phyloP scores from a whole-genome alignment of 2,888 invertebrate species.

The Tuta absoluta region DNA sequence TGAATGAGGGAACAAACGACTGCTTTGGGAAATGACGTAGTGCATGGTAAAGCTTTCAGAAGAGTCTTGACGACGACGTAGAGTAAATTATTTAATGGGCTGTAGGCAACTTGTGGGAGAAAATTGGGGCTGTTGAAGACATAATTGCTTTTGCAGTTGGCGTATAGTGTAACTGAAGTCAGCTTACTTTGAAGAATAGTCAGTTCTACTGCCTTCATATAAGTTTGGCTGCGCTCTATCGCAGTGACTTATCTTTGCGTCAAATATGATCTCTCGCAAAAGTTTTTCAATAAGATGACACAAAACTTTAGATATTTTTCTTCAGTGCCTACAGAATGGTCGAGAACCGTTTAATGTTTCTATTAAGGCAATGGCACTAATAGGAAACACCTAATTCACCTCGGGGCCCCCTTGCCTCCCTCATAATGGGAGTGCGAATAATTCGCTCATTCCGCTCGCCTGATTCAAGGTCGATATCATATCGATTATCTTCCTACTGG shows the following conservation, averaged over 20 bases:
- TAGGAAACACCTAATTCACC: slow-evolving; percentile 21
- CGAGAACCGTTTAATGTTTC: slow-evolving; percentile 3
- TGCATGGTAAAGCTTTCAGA: slow-evolving; percentile 22
- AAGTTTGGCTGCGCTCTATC: neutral
- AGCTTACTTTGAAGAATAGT: neutral
- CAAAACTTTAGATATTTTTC: neutral
- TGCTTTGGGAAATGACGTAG: neutral
- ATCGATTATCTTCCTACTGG: slow-evolving; percentile 56
- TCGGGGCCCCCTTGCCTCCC: slow-evolving; percentile 36
- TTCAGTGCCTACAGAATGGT: neutral
- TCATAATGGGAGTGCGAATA: slow-evolving; percentile 50
- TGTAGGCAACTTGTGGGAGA: slow-evolving; percentile 12
- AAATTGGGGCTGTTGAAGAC: slow-evolving; percentile 17
- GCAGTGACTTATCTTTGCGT: no score
- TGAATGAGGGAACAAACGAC: neutral
- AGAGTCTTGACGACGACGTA: neutral
- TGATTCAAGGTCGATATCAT: slow-evolving; percentile 67
- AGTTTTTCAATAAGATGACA: no score
- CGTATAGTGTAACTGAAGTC: neutral
- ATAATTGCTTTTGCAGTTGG: neutral
- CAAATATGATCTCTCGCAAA: no score
- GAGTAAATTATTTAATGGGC: slow-evolving; percentile 27
- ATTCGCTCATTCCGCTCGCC: slow-evolving; percentile 58
- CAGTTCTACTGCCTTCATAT: neutral
- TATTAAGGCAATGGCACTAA: slow-evolving; percentile 8